These are phyloP conservation scores for Beaufortia kweichowensis DNA, from an alignment of 2,113 vertebrate species.

Conservation along the genomic window DNA sequence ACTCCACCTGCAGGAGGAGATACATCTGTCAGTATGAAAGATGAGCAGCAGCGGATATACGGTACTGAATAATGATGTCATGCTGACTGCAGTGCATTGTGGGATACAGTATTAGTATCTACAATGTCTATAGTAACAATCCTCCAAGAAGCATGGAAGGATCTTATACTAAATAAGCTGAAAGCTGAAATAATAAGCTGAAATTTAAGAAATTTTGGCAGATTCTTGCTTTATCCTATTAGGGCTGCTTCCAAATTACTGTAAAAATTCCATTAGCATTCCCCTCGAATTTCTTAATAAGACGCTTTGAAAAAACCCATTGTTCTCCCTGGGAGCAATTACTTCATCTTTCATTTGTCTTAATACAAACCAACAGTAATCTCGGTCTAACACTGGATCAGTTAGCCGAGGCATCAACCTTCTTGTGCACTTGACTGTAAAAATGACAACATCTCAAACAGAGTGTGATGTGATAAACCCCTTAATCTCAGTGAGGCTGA, in stretches of 20 bases:
- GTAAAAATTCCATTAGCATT: neutral
- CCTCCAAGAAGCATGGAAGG: too few relatives aligned
- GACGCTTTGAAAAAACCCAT: neutral
- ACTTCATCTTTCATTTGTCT: constrained; percentile 1
- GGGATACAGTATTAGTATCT: too few relatives aligned
- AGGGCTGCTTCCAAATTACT: neutral
- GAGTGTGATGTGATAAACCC: neutral
- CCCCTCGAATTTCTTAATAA: neutral
- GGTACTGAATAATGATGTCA: neutral
- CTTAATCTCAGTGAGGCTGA: neutral
- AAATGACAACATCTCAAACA: constrained; percentile 21
- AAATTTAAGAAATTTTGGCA: neutral
- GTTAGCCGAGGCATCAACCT: neutral
- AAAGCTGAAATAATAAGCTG: neutral
- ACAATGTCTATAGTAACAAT: too few relatives aligned
- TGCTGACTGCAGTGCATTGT: too few relatives aligned
- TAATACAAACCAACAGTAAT: constrained; percentile 19
- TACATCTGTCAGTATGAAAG: neutral
- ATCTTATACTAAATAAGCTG: too few relatives aligned
- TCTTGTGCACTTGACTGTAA: constrained; percentile 4
- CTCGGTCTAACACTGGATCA: neutral
- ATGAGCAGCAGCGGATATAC: neutral
- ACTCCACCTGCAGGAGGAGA: constrained; percentile 81
- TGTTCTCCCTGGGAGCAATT: neutral
- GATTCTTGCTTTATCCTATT: neutral